phyloP scores from a whole-genome alignment of 2,888 invertebrate species.

The Platerodrilus igneus region DNA sequence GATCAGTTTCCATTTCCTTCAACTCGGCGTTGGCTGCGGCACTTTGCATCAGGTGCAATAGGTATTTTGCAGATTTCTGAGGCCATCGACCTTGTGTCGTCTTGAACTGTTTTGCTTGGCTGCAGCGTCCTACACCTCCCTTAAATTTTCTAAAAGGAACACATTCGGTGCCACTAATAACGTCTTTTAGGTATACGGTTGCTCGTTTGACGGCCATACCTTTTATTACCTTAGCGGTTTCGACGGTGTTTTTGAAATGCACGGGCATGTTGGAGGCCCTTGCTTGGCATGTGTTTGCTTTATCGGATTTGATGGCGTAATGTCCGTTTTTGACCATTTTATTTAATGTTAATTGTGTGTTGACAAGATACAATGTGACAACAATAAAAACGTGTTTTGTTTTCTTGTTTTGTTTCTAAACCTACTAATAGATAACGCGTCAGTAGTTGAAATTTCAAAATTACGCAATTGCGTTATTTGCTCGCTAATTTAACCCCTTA shows the following conservation, averaged over 20 bases:
- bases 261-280: conserved; percentile 73
- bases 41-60: conserved; percentile 71
- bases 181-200: conserved; percentile 69
- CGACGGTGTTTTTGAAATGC: conserved; percentile 79
- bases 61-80: conserved; percentile 72
- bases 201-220: conserved; percentile 71
- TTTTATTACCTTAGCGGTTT: conserved; percentile 71
- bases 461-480: no score
- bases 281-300: conserved; percentile 64
- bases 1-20: conserved; percentile 71
- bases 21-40: conserved; percentile 78
- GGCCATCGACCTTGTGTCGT: conserved; percentile 76
- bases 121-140: conserved; percentile 72
- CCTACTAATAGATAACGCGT: no score
- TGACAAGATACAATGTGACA: no score
- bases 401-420: no score
- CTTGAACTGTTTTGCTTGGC: conserved; percentile 70
- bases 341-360: no score
- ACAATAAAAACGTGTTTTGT: no score
- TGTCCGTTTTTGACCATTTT: conserved; percentile 14
- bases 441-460: no score
- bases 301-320: conserved; percentile 11
- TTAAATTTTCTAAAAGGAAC: conserved; percentile 74
- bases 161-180: conserved; percentile 70
- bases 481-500: no score